These are phyloP conservation scores for Eulemur rufifrons DNA, from an alignment of 2,113 vertebrate genomes.

Conservation along the genomic window DNA sequence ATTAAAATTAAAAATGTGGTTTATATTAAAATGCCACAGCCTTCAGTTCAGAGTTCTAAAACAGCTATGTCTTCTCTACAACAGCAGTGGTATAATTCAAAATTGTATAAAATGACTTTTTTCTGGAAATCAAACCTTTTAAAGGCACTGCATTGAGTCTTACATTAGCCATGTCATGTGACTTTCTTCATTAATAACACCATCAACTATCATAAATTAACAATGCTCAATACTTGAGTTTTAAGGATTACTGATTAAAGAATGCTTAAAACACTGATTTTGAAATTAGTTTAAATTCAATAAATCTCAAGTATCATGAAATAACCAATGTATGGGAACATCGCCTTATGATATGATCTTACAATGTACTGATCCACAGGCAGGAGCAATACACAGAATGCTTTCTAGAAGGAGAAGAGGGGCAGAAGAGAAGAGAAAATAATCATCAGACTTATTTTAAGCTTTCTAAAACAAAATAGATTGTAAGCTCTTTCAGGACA, in stretches of 20 bases:
- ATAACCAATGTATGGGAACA: not conserved
- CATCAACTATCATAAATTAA: not conserved
- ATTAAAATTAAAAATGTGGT: no score
- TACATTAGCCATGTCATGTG: not conserved
- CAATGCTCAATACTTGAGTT: not conserved
- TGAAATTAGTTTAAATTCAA: conserved; percentile 4
- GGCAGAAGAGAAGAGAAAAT: not conserved
- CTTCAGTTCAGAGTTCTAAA: not conserved
- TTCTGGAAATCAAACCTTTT: conserved; percentile 1
- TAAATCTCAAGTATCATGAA: not conserved
- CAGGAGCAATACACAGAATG: not conserved
- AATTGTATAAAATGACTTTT: not conserved
- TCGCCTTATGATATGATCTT: not conserved
- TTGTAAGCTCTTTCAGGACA: not conserved
- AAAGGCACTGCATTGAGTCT: not conserved
- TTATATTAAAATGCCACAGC: not conserved
- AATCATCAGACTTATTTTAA: not conserved
- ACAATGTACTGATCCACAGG: not conserved
- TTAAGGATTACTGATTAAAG: not conserved
- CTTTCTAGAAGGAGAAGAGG: not conserved
- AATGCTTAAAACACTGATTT: conserved; percentile 18
- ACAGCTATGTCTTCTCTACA: conserved; percentile 23
- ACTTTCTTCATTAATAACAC: conserved; percentile 40
- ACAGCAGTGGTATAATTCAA: not conserved
- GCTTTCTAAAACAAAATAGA: not conserved